Percentiles rank a stretch among this genome's conserved stretches.
These are phyloP conservation scores for Sthenelais limicola DNA, from an alignment of 2,888 invertebrate genomes.

Conservation along the genomic window DNA sequence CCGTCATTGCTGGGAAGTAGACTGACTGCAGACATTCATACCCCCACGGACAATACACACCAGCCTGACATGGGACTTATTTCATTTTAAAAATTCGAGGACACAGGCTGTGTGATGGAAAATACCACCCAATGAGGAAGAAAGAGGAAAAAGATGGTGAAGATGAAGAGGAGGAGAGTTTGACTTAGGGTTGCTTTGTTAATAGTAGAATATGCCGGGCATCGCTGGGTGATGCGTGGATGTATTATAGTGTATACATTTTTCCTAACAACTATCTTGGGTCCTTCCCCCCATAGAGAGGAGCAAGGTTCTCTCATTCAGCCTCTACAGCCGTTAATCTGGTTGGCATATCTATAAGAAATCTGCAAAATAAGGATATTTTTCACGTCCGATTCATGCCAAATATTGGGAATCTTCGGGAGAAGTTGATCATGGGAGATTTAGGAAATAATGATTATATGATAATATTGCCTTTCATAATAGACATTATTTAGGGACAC, in stretches of 20 bases:
- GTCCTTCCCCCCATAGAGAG: background rate
- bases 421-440: background rate
- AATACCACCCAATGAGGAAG: background rate
- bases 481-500: background rate
- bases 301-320: background rate
- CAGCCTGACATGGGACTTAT: no score
- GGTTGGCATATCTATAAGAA: background rate
- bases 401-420: background rate
- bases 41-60: no score
- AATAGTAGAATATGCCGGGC: no score
- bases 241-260: constrained; percentile 5
- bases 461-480: background rate
- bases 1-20: no score
- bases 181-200: no score
- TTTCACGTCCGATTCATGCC: constrained; percentile 33
- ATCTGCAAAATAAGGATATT: constrained; percentile 28
- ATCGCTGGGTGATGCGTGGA: constrained; percentile 26
- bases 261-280: background rate
- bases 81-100: no score
- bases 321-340: background rate
- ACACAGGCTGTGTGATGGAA: background rate
- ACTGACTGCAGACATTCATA: no score
- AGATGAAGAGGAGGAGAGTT: background rate
- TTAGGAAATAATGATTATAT: background rate
- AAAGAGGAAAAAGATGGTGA: background rate